Conservation (phyloP, 2,113 vertebrate species). For the Sinocyclocheilus maitianheensis region DNA sequence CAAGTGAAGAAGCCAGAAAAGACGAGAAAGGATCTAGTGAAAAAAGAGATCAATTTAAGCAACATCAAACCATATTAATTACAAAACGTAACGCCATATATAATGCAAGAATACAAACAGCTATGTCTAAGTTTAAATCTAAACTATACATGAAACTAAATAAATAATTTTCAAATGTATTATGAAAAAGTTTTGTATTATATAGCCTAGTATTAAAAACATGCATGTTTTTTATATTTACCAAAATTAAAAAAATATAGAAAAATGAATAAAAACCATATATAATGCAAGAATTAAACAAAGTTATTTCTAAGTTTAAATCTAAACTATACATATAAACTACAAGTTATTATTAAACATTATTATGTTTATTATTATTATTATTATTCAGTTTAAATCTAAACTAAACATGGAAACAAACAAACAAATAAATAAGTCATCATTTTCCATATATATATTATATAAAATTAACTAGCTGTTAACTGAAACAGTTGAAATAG, state of each 20-base stretch:
- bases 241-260: not conserved
- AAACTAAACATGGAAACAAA: not conserved
- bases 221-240: not conserved
- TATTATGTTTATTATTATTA: not conserved
- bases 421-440: not conserved
- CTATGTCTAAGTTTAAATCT: too few relatives aligned
- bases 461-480: too few relatives aligned
- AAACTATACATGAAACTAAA: too few relatives aligned
- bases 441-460: not conserved
- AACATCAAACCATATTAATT: not conserved
- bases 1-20: not conserved
- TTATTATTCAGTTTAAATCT: not conserved
- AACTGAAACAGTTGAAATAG: too few relatives aligned
- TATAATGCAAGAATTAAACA: not conserved
- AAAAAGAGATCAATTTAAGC: not conserved
- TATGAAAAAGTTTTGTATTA: not conserved
- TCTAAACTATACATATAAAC: not conserved
- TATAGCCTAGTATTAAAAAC: not conserved
- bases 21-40: not conserved
- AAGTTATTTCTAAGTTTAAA: not conserved
- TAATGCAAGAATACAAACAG: too few relatives aligned
- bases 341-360: too few relatives aligned
- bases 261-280: not conserved
- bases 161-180: too few relatives aligned
- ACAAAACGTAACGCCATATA: too few relatives aligned